Percentiles rank a stretch among this genome's conserved stretches.
These are phyloP conservation scores for Cerceris rybyensis DNA, from an alignment of 2,888 invertebrate species.

Conservation along the genomic window DNA sequence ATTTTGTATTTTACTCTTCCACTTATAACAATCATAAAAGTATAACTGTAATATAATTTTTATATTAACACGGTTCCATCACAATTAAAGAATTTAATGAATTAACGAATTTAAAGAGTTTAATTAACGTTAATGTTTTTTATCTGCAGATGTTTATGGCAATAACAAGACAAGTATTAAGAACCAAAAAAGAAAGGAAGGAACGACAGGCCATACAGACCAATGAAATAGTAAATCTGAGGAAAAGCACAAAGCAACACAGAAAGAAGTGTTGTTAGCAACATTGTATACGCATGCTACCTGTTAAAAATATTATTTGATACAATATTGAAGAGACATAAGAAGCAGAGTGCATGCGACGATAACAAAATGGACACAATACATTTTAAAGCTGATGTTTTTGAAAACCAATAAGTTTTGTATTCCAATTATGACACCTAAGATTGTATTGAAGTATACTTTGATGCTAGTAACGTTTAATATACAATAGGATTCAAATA, in stretches of 20 bases:
- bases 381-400: slow-evolving; percentile 67
- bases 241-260: slow-evolving; percentile 86
- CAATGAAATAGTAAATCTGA: slow-evolving; percentile 88
- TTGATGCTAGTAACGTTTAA: slow-evolving; percentile 63
- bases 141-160: slow-evolving; percentile 87
- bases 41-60: no score
- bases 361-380: slow-evolving; percentile 69
- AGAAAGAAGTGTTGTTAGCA: slow-evolving; percentile 81
- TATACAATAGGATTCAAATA: slow-evolving; percentile 55
- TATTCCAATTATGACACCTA: slow-evolving; percentile 66
- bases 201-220: slow-evolving; percentile 88
- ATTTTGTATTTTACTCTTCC: no score
- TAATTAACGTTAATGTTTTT: slow-evolving; percentile 9
- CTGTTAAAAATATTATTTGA: slow-evolving; percentile 68
- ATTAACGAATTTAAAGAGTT: slow-evolving; percentile 2
- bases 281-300: slow-evolving; percentile 59
- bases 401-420: slow-evolving; percentile 67
- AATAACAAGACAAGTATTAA: slow-evolving; percentile 91
- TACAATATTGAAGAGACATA: slow-evolving; percentile 60
- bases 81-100: no score
- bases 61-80: no score
- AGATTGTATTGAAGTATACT: slow-evolving; percentile 66
- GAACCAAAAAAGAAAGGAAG: slow-evolving; percentile 91
- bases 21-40: no score
- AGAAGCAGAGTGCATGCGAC: slow-evolving; percentile 47